Conservation (phyloP, 2,888 invertebrate genomes). For the Perizoma affinitatum region DNA sequence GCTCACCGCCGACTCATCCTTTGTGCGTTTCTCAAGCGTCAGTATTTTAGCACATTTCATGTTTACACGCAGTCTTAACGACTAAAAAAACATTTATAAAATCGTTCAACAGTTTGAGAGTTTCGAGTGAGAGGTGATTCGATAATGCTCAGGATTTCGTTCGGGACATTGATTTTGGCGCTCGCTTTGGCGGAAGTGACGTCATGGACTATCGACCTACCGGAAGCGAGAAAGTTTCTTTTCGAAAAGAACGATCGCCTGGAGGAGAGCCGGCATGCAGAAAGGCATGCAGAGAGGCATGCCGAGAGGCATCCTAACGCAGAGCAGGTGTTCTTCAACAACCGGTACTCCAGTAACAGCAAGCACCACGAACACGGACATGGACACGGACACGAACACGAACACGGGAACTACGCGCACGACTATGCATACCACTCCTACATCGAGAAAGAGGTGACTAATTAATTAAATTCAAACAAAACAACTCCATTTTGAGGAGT, state of each 20-base stretch:
- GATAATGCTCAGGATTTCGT: conserved; percentile 47
- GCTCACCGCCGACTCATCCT: too few relatives aligned
- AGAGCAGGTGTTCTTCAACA: conserved; percentile 41
- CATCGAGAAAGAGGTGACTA: conserved; percentile 65
- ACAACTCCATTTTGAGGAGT: too few relatives aligned
- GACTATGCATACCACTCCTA: conserved; percentile 59
- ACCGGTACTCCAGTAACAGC: conserved; percentile 41
- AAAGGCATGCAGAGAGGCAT: conserved; percentile 26
- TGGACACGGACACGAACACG: conserved; percentile 45
- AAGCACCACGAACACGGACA: conserved; percentile 45
- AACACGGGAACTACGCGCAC: conserved; percentile 46
- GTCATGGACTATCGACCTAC: conserved; percentile 71
- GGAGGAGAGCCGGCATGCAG: conserved; percentile 28
- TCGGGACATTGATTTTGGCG: conserved; percentile 43
- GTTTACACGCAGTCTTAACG: not conserved
- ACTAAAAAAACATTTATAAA: not conserved
- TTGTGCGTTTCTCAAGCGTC: conserved; percentile 47
- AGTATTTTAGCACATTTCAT: conserved; percentile 29
- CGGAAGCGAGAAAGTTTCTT: conserved; percentile 60
- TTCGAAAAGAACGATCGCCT: conserved; percentile 52
- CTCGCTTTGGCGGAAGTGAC: conserved; percentile 50
- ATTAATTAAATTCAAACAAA: too few relatives aligned
- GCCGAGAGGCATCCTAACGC: conserved; percentile 32
- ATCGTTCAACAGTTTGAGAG: not conserved
- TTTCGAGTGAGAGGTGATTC: conserved; percentile 3